These are phyloP conservation scores for Melanotaenia parkinsoni DNA, from an alignment of 2,797 vertebrate genomes.

Conservation along the genomic window DNA sequence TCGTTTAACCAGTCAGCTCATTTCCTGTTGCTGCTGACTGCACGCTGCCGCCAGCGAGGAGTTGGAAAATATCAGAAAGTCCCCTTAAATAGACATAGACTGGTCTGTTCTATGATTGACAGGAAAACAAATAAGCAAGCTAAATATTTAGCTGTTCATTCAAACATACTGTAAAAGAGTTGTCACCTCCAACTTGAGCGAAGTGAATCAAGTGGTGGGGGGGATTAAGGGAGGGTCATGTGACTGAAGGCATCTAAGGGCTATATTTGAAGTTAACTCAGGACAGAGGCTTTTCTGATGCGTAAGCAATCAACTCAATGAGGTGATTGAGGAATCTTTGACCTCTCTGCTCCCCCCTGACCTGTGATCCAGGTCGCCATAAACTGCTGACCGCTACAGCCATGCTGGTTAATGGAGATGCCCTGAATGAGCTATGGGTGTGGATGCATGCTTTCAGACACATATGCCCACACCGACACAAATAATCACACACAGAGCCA, in stretches of 20 bases:
- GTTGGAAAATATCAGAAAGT: too few species aligned
- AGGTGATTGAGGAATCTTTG: conserved; percentile 78
- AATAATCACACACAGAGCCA: conserved; percentile 42
- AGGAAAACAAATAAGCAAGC: too few species aligned
- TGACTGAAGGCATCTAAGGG: conserved; percentile 21
- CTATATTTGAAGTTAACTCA: conserved; percentile 72
- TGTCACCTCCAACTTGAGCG: too few species aligned
- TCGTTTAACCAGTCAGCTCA: too few species aligned
- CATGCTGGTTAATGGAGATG: conserved; percentile 65
- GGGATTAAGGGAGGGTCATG: conserved; percentile 11
- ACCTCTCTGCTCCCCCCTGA: conserved; percentile 74
- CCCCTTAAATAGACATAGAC: not conserved
- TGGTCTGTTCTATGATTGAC: too few species aligned
- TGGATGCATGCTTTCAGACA: conserved; percentile 34
- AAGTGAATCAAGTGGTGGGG: not conserved
- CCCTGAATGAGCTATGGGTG: conserved; percentile 46
- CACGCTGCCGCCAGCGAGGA: too few species aligned
- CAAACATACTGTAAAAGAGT: not conserved
- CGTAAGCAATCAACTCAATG: conserved; percentile 79
- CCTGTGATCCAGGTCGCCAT: conserved; percentile 73
- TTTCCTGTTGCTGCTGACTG: too few species aligned
- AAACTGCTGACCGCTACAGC: conserved; percentile 73
- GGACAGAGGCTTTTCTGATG: conserved; percentile 67
- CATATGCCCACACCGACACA: conserved; percentile 24
- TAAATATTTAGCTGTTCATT: not conserved